Conservation (phyloP, 2,888 invertebrate species). For the Tachina lurida region DNA sequence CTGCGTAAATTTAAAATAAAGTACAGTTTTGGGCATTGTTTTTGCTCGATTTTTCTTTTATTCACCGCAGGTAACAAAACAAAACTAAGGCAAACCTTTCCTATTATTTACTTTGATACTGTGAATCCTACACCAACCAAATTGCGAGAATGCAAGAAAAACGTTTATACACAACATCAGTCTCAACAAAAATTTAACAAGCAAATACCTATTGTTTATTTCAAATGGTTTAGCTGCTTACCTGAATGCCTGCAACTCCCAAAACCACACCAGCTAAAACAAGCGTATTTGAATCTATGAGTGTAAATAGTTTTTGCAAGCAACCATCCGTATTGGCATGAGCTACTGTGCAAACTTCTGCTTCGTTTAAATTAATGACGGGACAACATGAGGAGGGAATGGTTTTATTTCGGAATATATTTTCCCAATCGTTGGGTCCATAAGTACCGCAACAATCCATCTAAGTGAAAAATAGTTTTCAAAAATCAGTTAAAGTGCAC, state of each 20-base stretch:
- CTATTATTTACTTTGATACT: too few species aligned
- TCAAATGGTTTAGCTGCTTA: constrained; percentile 80
- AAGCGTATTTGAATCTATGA: constrained; percentile 88
- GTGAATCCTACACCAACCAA: too few species aligned
- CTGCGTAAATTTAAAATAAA: too few species aligned
- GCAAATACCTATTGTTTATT: too few species aligned
- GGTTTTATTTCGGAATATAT: constrained; percentile 82
- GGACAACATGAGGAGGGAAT: constrained; percentile 81
- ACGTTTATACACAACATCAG: too few species aligned
- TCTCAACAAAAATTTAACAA: too few species aligned
- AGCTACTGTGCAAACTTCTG: constrained; percentile 83
- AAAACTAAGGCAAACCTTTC: too few species aligned
- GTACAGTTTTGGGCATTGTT: too few species aligned
- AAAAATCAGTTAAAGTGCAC: too few species aligned
- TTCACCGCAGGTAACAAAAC: too few species aligned
- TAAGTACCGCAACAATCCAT: constrained; percentile 90
- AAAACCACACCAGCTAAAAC: constrained; percentile 92
- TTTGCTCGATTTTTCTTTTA: too few species aligned
- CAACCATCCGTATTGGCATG: constrained; percentile 87
- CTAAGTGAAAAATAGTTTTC: constrained; percentile 82
- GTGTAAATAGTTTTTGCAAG: constrained; percentile 85
- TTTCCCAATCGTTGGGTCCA: constrained; percentile 87
- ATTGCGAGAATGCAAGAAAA: too few species aligned
- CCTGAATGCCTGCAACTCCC: constrained; percentile 94
- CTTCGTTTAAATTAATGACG: constrained; percentile 83